Base-by-base conservation (phyloP, 2,888 invertebrate genomes). In the Cryptocephalus moraei region DNA sequence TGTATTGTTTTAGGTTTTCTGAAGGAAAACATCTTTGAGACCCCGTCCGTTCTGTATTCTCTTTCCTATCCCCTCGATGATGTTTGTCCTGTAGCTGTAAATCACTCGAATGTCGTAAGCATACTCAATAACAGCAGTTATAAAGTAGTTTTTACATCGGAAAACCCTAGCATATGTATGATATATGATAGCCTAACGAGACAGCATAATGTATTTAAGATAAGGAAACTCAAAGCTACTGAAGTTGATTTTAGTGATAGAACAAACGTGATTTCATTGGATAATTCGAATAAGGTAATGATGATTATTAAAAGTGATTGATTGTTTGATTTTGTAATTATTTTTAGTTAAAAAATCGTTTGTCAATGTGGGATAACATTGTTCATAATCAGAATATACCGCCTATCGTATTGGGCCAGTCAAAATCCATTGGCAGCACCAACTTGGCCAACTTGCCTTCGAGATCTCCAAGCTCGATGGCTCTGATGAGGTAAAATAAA, bases 11-110 rank as follows among this genome's bases (percentile, higher is more conserved):
- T 45, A 52, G 53, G 54, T 51, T 47, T 50, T 44, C 42, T 52
- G n/a, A 55, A 50, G 41, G 53, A 55, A 14, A 49, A 44, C 45
- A 48, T 55, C 32, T 52, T 49, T 44, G 73, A 78, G 43, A 73
- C 75, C 0, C 74, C 87, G 62, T 89, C 93, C 0, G 82, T 86
- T 0, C 76, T 93, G 42, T 95, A 90, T 68, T 91, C 91, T 8
- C 71, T 95, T 48, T 77, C 85, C 1, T 92, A 94, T 75, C 94
- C 94, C 0, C 71, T 94, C 45, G 91, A 95, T 67, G 94, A 95
- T 71, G 84, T 92, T 31, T 84, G 86, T 46, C 94, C 94, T 0
- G 79, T 94, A 33, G 71, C 89, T 8, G 75, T 84, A 51, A 85
- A 83, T 62, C 80, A 84, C 11, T 75, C 80, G 50, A 74, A 75